phyloP scores from a whole-genome alignment of 2,113 vertebrate genomes.

The Spilogale gracilis region DNA sequence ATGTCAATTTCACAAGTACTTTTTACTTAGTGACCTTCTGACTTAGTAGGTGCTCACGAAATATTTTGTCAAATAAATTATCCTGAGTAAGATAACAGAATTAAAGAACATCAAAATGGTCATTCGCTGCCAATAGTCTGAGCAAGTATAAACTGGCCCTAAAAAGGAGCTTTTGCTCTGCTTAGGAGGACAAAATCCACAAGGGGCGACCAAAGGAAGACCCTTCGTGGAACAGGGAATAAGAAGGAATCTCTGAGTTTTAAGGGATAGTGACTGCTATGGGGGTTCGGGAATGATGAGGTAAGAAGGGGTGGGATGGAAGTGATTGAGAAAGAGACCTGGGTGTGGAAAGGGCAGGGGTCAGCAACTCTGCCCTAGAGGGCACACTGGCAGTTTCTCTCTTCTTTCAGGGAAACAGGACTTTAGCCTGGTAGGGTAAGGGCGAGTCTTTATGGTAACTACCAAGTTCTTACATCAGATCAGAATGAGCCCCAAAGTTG shows the following conservation, averaged over 20 bases:
- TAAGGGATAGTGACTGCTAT: neutral
- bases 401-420: neutral
- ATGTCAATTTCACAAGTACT: neutral
- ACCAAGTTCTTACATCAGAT: neutral
- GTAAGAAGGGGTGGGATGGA: neutral
- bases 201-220: neutral
- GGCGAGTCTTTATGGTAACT: neutral
- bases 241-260: neutral
- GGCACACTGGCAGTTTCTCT: neutral
- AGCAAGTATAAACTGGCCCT: neutral
- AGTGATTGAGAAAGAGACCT: too few relatives aligned
- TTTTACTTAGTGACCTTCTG: neutral
- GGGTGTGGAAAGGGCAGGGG: neutral
- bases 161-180: neutral
- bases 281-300: neutral
- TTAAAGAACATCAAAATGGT: neutral
- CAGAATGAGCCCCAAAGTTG: neutral
- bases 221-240: neutral
- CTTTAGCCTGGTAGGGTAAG: neutral
- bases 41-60: neutral
- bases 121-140: neutral
- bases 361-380: neutral
- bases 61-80: conserved; percentile 3
- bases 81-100: neutral
- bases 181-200: neutral